Percentiles rank a stretch among this genome's conserved stretches.
phyloP scores from a whole-genome alignment of 2,113 vertebrate genomes.

The Catharus bicknelli region DNA sequence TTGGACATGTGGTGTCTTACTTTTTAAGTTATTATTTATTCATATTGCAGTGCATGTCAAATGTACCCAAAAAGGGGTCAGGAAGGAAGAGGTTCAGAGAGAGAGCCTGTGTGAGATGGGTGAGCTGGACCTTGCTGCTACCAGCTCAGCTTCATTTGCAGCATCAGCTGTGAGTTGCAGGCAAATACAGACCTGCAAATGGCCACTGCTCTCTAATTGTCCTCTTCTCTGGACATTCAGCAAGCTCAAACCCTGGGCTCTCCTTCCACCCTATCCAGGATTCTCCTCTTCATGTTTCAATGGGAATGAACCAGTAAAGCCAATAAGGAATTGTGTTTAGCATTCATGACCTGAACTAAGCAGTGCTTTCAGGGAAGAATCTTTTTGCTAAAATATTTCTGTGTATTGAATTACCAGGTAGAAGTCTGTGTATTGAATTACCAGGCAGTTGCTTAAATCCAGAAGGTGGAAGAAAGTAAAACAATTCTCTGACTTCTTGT shows the following conservation, averaged over 20 bases:
- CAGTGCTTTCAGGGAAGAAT: neutral
- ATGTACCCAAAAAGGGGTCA: neutral
- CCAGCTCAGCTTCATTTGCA: neutral
- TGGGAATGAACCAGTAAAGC: neutral
- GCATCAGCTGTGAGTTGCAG: neutral
- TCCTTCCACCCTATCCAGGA: neutral
- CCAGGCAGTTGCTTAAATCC: neutral
- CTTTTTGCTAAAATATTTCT: neutral
- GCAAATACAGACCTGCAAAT: neutral
- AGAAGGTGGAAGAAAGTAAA: neutral
- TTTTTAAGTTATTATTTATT: neutral
- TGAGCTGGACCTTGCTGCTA: neutral
- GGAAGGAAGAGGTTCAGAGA: neutral
- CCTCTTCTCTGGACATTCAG: neutral
- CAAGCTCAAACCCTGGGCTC: neutral
- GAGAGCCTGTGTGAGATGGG: accelerated
- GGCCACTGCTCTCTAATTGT: neutral
- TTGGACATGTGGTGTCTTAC: neutral
- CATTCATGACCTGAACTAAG: neutral
- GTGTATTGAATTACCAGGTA: neutral
- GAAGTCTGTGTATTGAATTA: neutral
- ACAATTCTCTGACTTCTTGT: neutral
- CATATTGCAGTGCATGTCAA: neutral
- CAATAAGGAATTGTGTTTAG: neutral
- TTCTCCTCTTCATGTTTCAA: neutral